A percentile compares a stretch with the other conserved stretches of the same genome.
Conservation (phyloP, 1,140 invertebrate genomes). For the Rhizoglyphus robini region DNA sequence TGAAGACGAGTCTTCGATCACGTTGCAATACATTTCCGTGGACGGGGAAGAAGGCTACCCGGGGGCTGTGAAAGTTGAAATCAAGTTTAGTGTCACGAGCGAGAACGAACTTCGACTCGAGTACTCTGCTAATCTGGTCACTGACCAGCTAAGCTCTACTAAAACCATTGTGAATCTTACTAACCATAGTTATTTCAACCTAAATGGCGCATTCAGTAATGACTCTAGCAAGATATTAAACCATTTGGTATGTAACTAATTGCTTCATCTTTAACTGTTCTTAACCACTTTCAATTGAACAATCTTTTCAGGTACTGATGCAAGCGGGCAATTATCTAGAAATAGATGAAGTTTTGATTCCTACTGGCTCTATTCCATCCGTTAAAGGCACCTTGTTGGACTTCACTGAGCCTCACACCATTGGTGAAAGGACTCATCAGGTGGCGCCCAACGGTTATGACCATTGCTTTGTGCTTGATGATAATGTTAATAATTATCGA, state of each 20-base stretch:
- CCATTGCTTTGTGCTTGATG: constrained; percentile 18
- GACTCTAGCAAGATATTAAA: constrained; percentile 40
- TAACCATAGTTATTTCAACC: constrained; percentile 87
- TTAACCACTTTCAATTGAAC: too few relatives aligned
- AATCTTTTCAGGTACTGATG: constrained; percentile 38
- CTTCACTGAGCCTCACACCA: not conserved
- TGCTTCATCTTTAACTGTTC: not conserved
- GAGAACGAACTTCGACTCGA: constrained; percentile 55
- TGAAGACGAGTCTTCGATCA: constrained; percentile 1
- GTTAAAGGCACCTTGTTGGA: not conserved
- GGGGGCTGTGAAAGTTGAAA: constrained; percentile 49
- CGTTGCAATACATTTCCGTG: not conserved
- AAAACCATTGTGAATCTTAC: constrained; percentile 75
- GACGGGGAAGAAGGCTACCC: constrained; percentile 68
- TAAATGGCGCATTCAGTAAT: constrained; percentile 46
- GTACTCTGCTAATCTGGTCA: constrained; percentile 46
- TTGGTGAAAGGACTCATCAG: constrained; percentile 6
- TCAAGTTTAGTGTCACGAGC: constrained; percentile 53
- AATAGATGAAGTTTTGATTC: constrained; percentile 54
- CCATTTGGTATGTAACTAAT: constrained; percentile 44
- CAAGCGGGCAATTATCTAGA: constrained; percentile 62
- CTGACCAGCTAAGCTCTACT: constrained; percentile 42
- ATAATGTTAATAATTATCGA: not conserved
- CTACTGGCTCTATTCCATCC: constrained; percentile 41
- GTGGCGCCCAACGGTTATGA: constrained; percentile 17